Base-by-base conservation (phyloP, 2,888 invertebrate species). In the Hetaerina titia region DNA sequence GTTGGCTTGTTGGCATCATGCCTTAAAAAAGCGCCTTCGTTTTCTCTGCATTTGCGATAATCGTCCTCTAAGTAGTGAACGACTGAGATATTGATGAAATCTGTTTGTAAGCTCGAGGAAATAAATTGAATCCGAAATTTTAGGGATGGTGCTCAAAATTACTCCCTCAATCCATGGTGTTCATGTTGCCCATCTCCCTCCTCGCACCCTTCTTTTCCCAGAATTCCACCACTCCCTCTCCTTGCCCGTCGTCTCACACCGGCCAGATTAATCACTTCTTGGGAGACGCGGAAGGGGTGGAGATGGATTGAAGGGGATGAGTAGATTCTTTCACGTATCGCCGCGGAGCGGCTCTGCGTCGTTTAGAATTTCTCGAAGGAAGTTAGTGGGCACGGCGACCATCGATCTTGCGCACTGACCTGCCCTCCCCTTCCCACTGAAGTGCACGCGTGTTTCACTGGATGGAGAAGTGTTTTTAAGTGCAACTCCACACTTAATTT, bases 271-370 rank as follows among this genome's bases (percentile, higher is more conserved):
- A 56, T 89, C 57, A 58, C 89, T 57, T 31, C 58, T 57, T 11
- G 89, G 22, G 89, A 22, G 57, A 89, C 22, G 56, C 22, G 13
- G 31, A 13, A n/a, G 69, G 6, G 69, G 69, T 22, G 64, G 45
- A 45, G 45, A 45, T 45, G 45, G 45, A 45, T 45, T 2, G 87
- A 88, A 56, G 87, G 56, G n/a, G 81, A 81, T 81, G 81, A 81
- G 81, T 81, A 31, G 81, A 31, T 31, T 81, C 81, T 81, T 74
- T 81, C 81, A 81, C 81, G 25, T 81, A 81, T 31, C 81, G 81
- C 81, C 81, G 2, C 81, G 81, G 81, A 81, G 81, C 81, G 81
- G 31, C 81, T 81, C 31, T 9, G 25, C 81, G 81, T 81, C 81
- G 15, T 13, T 4, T 15, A 25, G 31, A 81, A 81, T 81, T 25